Evolutionary conservation across 2,113 vertebrate species (phyloP).

Genomic region (Nothocercus julius): DNA sequence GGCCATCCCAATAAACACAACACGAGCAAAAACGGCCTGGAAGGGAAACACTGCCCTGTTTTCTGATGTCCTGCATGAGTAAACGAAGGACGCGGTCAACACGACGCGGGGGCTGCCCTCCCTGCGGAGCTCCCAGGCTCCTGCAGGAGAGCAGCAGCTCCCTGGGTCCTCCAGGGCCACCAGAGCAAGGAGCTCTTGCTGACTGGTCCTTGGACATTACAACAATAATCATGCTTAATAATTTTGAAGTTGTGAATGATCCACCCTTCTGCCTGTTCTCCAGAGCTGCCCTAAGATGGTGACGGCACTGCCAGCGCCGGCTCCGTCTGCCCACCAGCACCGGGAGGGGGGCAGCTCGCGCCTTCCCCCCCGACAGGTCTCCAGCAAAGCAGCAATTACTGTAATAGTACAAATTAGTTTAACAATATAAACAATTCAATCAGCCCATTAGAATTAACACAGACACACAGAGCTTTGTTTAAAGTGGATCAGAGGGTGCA

Average conservation of each 20-base stretch:
- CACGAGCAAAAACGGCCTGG: not conserved
- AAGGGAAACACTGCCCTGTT: not conserved
- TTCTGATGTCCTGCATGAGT: not conserved
- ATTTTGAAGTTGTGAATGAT: not conserved
- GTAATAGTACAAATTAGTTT: slow-evolving; percentile 4
- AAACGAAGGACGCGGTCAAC: not conserved
- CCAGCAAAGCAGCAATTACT: not conserved
- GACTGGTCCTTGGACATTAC: not conserved
- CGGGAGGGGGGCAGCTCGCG: not conserved
- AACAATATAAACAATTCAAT: slow-evolving; percentile 27
- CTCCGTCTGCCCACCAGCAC: not conserved
- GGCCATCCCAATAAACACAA: not conserved
- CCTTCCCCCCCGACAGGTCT: not conserved
- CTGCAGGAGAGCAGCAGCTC: not conserved
- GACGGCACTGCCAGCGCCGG: rapidly evolving
- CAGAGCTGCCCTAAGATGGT: not conserved
- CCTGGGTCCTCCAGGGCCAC: not conserved
- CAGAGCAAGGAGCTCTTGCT: not conserved
- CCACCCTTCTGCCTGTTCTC: not conserved
- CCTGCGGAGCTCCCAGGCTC: not conserved
- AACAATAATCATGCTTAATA: not conserved
- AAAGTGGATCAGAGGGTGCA: not conserved
- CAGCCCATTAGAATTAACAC: not conserved
- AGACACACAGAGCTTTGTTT: not conserved
- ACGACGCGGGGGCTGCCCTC: not conserved